Base-by-base conservation (phyloP, 2,888 invertebrate genomes). In the Blastobasis adustella region DNA sequence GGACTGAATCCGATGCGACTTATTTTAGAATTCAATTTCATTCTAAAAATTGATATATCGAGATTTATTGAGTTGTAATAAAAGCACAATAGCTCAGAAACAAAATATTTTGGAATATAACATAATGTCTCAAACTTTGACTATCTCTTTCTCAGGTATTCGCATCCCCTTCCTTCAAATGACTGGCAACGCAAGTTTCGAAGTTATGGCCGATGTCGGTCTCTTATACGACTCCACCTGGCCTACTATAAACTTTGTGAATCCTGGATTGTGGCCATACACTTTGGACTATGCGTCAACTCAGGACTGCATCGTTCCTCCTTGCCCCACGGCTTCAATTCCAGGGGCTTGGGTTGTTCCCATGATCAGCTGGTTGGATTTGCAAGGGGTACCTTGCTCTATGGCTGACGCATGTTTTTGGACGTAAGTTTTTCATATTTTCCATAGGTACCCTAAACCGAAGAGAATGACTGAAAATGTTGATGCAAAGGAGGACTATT, bases 331-430 rank as follows among this genome's bases (percentile, higher is more conserved):
- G 1, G 86, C 90, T 0, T 77, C 90, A 0, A 82, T 90, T 62
- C 89, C 90, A 6, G 91, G 91, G 0, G 71, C 90, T 45, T 94
- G 93, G 94, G 90, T 92, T 0, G 65, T 91, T 0, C 94, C 94
- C 1, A 91, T 94, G 78, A 71, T 91, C 0, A 82, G 90, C 47
- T 90, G 92, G 79, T 54, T 65, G 6, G 91, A 91, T 58, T 60
- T 76, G 0, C 57, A 73, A 4, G 77, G 75, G 0, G 58, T 70
- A 10, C 80, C 89, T 7, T 93, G 93, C 66, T 79, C 90, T 1
- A 90, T 91, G 86, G 82, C 89, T 9, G 90, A 91, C 58, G 73
- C 83, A 10, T 92, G 92, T 61, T 73, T 71, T 46, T 61, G 61
- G 7, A 62, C 73, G 90, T 90, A 72, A 84, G 88, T 79, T 49